A percentile compares a stretch with the other conserved stretches of the same genome.
phyloP scores from a whole-genome alignment of 1,140 invertebrate genomes.

The Heliconius eleuchia region DNA sequence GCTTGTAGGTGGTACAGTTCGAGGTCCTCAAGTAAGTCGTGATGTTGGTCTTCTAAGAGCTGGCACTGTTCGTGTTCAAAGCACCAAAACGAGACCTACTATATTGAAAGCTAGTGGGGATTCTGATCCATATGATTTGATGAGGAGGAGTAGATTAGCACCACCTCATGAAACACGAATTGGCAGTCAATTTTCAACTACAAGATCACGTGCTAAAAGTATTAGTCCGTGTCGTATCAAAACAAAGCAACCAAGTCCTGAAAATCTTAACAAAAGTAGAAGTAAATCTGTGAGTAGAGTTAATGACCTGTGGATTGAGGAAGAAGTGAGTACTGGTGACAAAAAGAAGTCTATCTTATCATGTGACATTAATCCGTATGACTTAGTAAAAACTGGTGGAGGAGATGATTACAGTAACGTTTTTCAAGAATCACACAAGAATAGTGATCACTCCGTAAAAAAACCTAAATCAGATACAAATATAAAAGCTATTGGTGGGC shows the following conservation, averaged over 20 bases:
- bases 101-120: conserved; percentile 82
- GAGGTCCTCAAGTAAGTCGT: conserved; percentile 76
- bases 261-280: conserved; percentile 67
- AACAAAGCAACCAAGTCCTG: conserved; percentile 74
- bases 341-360: conserved; percentile 88
- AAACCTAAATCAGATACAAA: conserved; percentile 72
- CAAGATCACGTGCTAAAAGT: conserved; percentile 82
- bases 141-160: conserved; percentile 87
- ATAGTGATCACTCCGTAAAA: conserved; percentile 44
- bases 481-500: conserved; percentile 82
- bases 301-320: conserved; percentile 77
- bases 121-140: conserved; percentile 89
- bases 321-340: conserved; percentile 78
- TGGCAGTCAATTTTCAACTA: conserved; percentile 78
- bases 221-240: conserved; percentile 82
- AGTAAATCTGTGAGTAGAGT: conserved; percentile 79
- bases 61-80: conserved; percentile 84
- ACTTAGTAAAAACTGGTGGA: conserved; percentile 84
- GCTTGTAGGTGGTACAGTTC: conserved; percentile 82
- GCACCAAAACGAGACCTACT: conserved; percentile 82
- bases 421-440: conserved; percentile 66
- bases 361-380: conserved; percentile 93
- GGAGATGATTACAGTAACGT: conserved; percentile 66
- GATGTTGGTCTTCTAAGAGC: conserved; percentile 77
- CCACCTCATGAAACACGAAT: conserved; percentile 82